Base-by-base conservation (phyloP, 2,888 invertebrate species). In the Darwinula stevensoni region DNA sequence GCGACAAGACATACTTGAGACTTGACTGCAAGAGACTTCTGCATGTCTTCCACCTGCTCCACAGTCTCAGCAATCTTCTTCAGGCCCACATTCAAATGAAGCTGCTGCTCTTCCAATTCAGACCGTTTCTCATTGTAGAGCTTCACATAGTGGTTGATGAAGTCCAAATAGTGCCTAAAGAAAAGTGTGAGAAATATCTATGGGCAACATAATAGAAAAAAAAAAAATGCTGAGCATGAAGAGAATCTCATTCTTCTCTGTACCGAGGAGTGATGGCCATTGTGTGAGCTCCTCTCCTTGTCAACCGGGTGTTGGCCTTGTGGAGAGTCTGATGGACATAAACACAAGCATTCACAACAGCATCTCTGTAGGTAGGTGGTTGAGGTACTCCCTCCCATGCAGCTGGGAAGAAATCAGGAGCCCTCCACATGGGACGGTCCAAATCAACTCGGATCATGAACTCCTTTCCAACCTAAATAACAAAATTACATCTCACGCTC, bases 61-160 rank as follows among this genome's bases (percentile, higher is more conserved):
- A 97, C 84, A 4, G 97, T 99, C 55, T 99, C 97, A 0, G 86
- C 80, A 42, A 99, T 99, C 58, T 99, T 99, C 47, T 78, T 80
- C 35, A 99, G 61, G 50, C 97, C 97, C 29, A 97, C 91, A 54
- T 97, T 97, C 47, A 99, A 59, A 56, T 99, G 97, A 14, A 94
- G 60, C 50, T 99, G 94, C 47, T 97, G 94, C 47, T 99, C 97
- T 50, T 99, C 97, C 34, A 99, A 59, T 51, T 97, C 94, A 3
- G 84, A 78, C 27, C 94, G 67, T 51, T 99, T 99, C 53, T 99
- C 97, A 40, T 80, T 76, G 55, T 88, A 86, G 38, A 97, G 53
- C 48, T 88, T 88, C 28, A 88, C 94, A 60, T 91, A 94, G 57
- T 99, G 97, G 52, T 88, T 80, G 47, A 99, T 99, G 49, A 97